phyloP scores from a whole-genome alignment of 1,140 invertebrate genomes.

The Hermetia illucens region DNA sequence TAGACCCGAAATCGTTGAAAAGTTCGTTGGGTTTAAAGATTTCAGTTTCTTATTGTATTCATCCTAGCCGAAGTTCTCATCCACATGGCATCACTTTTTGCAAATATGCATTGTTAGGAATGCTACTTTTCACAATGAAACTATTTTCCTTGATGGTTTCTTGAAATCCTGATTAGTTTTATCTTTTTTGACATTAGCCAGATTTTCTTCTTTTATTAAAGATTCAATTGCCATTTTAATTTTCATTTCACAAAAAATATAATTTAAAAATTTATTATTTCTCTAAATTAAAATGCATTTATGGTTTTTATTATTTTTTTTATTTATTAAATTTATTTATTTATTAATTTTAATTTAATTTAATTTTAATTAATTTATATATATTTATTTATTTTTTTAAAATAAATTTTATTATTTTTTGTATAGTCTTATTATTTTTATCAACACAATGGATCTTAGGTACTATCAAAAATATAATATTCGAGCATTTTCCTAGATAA shows the following conservation, averaged over 20 bases:
- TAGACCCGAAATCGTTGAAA: too few relatives aligned
- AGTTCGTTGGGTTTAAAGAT: too few relatives aligned
- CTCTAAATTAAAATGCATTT: background rate
- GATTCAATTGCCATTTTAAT: background rate
- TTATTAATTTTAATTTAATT: background rate
- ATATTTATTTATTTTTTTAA: background rate
- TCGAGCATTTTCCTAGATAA: too few relatives aligned
- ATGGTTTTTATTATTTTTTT: too few relatives aligned
- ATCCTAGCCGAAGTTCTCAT: too few relatives aligned
- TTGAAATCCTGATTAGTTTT: too few relatives aligned
- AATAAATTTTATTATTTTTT: background rate
- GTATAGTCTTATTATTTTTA: background rate
- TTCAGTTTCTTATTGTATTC: too few relatives aligned
- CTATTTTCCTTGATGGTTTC: too few relatives aligned
- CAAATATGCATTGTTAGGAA: background rate
- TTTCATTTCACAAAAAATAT: background rate
- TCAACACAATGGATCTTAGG: background rate
- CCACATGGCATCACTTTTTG: too few relatives aligned
- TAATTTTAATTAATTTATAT: background rate
- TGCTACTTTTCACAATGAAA: too few relatives aligned
- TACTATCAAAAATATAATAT: too few relatives aligned
- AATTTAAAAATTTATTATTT: too few relatives aligned
- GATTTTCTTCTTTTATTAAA: background rate
- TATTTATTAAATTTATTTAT: background rate
- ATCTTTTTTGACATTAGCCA: background rate